These are phyloP conservation scores for Lissonota sp. DNA, from an alignment of 2,888 invertebrate species.

Conservation along the genomic window DNA sequence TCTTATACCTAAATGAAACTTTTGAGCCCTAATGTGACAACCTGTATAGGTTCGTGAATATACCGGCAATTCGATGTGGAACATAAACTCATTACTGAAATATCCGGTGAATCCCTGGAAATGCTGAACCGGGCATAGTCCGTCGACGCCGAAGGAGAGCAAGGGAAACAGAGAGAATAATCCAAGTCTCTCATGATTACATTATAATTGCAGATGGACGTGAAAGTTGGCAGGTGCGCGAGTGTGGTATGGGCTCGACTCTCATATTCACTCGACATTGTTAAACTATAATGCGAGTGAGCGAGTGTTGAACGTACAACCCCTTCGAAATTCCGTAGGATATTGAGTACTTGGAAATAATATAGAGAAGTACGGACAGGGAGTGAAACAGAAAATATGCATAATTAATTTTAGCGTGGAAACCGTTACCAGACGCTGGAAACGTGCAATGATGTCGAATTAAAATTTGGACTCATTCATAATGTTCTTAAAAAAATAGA, in stretches of 20 bases:
- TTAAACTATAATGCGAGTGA: slow-evolving; percentile 37
- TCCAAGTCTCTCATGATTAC: slow-evolving; percentile 68
- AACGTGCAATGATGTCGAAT: background rate
- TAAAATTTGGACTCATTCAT: too few relatives aligned
- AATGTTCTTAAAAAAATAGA: too few relatives aligned
- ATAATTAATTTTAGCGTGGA: slow-evolving; percentile 40
- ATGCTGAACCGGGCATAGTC: slow-evolving; percentile 52
- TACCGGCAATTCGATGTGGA: background rate
- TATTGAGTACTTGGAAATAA: slow-evolving; percentile 55
- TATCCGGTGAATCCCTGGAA: slow-evolving; percentile 32
- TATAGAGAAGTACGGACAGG: background rate
- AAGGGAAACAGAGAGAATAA: slow-evolving; percentile 56
- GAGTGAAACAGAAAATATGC: slow-evolving; percentile 1
- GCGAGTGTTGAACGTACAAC: slow-evolving; percentile 39
- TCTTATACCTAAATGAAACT: too few relatives aligned
- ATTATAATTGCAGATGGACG: slow-evolving; percentile 71
- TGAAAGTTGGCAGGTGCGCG: slow-evolving; percentile 39
- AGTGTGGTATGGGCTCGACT: background rate
- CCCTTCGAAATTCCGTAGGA: slow-evolving; percentile 57
- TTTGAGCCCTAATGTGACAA: too few relatives aligned
- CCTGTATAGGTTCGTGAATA: background rate
- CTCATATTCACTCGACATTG: slow-evolving; percentile 48
- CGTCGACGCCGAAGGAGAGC: slow-evolving; percentile 41
- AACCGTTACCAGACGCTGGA: too few relatives aligned
- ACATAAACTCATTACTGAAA: slow-evolving; percentile 48